Evolutionary conservation across 35 echinoderm and acorn worm genomes (phyloP).

Genomic region (Lytechinus variegatus): DNA sequence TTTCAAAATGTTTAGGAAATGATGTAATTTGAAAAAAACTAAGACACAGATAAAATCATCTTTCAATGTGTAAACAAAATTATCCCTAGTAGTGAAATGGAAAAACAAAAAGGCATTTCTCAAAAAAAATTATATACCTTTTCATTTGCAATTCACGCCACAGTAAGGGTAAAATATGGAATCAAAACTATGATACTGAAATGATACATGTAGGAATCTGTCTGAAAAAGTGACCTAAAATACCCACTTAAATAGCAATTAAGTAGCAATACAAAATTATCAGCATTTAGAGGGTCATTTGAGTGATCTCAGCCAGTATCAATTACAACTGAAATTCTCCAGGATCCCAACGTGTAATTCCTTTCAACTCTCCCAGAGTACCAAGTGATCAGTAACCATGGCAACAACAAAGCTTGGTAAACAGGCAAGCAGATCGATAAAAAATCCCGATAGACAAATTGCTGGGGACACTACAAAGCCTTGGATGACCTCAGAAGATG

Average conservation of each 20-base stretch:
- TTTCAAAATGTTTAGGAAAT: too few relatives aligned
- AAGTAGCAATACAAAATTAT: not conserved
- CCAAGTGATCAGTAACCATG: conserved; percentile 3
- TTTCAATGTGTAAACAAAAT: not conserved
- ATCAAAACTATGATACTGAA: not conserved
- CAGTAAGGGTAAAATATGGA: not conserved
- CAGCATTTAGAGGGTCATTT: not conserved
- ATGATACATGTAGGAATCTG: not conserved
- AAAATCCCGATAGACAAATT: not conserved
- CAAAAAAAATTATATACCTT: not conserved
- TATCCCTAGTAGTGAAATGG: not conserved
- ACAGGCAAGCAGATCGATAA: not conserved
- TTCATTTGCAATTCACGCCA: not conserved
- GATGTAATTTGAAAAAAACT: not conserved
- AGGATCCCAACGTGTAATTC: not conserved
- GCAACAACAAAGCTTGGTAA: not conserved
- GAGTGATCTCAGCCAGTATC: not conserved
- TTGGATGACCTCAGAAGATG: not conserved
- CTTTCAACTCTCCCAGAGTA: not conserved
- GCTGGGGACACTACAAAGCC: not conserved
- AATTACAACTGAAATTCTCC: not conserved
- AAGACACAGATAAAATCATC: not conserved
- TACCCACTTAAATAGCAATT: not conserved
- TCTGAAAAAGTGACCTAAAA: not conserved
- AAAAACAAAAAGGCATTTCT: not conserved